phyloP scores from a whole-genome alignment of 2,888 invertebrate genomes.

The Torymus texanus region DNA sequence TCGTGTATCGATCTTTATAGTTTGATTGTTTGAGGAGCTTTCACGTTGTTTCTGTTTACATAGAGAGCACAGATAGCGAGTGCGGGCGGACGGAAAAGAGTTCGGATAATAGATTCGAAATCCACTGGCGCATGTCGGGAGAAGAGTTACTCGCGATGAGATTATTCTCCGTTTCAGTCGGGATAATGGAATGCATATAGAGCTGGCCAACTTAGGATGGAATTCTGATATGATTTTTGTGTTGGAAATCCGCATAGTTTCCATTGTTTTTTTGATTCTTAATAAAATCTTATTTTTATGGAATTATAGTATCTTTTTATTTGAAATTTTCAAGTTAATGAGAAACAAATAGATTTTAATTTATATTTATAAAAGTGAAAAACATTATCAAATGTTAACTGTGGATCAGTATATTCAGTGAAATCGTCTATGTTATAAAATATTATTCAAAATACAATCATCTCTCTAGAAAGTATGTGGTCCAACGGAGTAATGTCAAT shows the following conservation, averaged over 20 bases:
- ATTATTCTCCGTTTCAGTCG: neutral
- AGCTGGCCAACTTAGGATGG: neutral
- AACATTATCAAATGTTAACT: too few relatives aligned
- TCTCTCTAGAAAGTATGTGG: too few relatives aligned
- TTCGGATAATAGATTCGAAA: constrained; percentile 31
- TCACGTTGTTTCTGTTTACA: constrained; percentile 12
- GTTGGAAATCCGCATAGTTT: neutral
- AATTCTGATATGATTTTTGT: constrained; percentile 5
- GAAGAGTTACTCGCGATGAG: constrained; percentile 19
- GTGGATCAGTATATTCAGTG: too few relatives aligned
- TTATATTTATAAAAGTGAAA: too few relatives aligned
- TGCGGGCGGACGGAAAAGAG: neutral
- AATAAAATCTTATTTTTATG: too few relatives aligned
- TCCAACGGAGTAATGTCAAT: too few relatives aligned
- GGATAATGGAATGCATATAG: constrained; percentile 1
- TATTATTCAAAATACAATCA: too few relatives aligned
- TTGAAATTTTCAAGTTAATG: too few relatives aligned
- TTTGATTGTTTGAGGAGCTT: constrained; percentile 23
- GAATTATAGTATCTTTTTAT: too few relatives aligned
- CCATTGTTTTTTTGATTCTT: too few relatives aligned
- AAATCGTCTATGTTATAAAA: too few relatives aligned
- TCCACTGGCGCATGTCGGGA: neutral
- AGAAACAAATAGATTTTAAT: too few relatives aligned
- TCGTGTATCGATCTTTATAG: constrained; percentile 8
- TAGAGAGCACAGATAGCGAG: neutral